phyloP scores from a whole-genome alignment of 2,888 invertebrate genomes.

The Podabrus alpinus region DNA sequence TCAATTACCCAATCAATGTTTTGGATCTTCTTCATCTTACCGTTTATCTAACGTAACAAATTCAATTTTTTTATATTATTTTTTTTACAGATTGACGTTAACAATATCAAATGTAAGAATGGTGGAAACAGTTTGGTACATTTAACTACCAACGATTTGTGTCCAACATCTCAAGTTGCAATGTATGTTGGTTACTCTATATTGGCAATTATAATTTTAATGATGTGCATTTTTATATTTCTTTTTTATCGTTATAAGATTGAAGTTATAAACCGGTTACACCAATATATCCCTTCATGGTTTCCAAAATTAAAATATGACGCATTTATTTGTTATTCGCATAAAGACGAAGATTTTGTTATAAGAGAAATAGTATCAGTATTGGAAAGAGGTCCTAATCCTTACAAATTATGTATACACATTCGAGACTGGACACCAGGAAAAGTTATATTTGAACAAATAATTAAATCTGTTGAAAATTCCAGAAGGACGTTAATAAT shows the following conservation, averaged over 20 bases:
- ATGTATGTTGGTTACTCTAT: slow-evolving; percentile 34
- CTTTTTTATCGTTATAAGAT: slow-evolving; percentile 60
- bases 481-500: slow-evolving; percentile 73
- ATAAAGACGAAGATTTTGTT: slow-evolving; percentile 75
- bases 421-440: slow-evolving; percentile 76
- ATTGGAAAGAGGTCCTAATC: slow-evolving; percentile 66
- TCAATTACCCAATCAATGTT: too few species aligned
- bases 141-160: slow-evolving; percentile 51
- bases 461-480: slow-evolving; percentile 70
- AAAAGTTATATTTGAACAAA: slow-evolving; percentile 73
- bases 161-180: slow-evolving; percentile 47
- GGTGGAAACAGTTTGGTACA: slow-evolving; percentile 6
- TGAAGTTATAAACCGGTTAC: slow-evolving; percentile 72
- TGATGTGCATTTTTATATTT: slow-evolving; percentile 50
- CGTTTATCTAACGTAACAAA: too few species aligned
- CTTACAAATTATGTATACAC: slow-evolving; percentile 74
- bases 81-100: slow-evolving; percentile 15
- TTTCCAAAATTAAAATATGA: slow-evolving; percentile 68
- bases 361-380: slow-evolving; percentile 66
- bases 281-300: slow-evolving; percentile 63
- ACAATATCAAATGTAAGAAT: slow-evolving; percentile 13
- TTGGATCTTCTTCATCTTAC: too few species aligned
- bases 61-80: background rate
- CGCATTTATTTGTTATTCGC: slow-evolving; percentile 81
- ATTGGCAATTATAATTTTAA: slow-evolving; percentile 56